These are phyloP conservation scores for Potamilus streckersoni DNA, from an alignment of 1,140 invertebrate species.

Conservation along the genomic window DNA sequence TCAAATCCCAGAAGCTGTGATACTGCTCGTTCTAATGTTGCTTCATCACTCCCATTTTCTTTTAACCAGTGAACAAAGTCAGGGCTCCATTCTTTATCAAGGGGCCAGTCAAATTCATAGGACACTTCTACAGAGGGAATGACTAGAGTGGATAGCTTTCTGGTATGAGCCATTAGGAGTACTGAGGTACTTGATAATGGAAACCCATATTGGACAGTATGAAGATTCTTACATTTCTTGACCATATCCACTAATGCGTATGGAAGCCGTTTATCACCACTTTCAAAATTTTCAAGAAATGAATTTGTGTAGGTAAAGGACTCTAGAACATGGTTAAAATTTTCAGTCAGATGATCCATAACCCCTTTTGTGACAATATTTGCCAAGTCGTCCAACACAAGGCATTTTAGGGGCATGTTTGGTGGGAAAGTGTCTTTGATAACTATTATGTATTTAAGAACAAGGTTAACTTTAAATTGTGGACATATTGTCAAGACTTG, in stretches of 20 bases:
- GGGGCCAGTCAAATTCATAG: slow-evolving; percentile 42
- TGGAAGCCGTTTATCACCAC: slow-evolving; percentile 39
- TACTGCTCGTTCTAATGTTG: slow-evolving; percentile 30
- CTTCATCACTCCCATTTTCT: slow-evolving; percentile 27
- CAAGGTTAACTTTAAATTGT: slow-evolving; percentile 35
- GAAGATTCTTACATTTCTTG: slow-evolving; percentile 29
- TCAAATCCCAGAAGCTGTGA: slow-evolving; percentile 35
- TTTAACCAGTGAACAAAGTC: slow-evolving; percentile 34
- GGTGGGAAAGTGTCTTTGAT: slow-evolving; percentile 42
- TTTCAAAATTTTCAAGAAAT: slow-evolving; percentile 42
- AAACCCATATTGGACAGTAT: slow-evolving; percentile 41
- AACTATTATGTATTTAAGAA: slow-evolving; percentile 39
- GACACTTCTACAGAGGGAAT: slow-evolving; percentile 41
- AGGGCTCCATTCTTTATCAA: slow-evolving; percentile 16
- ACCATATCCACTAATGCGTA: slow-evolving; percentile 35
- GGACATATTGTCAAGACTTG: slow-evolving; percentile 33
- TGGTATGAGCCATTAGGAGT: slow-evolving; percentile 32
- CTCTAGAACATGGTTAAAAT: slow-evolving; percentile 32
- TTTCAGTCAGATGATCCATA: slow-evolving; percentile 36
- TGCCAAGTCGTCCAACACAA: slow-evolving; percentile 42
- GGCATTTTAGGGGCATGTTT: slow-evolving; percentile 36
- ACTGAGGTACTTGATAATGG: slow-evolving; percentile 43
- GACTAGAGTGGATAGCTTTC: slow-evolving; percentile 35
- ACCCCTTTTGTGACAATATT: slow-evolving; percentile 48
- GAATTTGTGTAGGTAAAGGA: slow-evolving; percentile 45